A percentile compares a stretch with the other conserved stretches of the same genome.
These are phyloP conservation scores for Hydropsyche betteni DNA, from an alignment of 2,888 invertebrate genomes.

Conservation along the genomic window DNA sequence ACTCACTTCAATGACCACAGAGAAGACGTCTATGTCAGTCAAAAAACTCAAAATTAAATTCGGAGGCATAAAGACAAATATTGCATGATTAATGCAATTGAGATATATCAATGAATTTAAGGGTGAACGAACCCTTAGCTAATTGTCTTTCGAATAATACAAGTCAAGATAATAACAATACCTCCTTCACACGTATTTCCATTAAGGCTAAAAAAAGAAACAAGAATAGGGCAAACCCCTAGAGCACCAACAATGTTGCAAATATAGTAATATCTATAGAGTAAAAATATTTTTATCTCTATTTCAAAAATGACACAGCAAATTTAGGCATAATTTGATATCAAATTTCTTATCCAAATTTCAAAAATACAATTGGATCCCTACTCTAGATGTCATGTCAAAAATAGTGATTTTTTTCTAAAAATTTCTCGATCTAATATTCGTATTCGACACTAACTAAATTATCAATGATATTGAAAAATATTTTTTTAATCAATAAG, in stretches of 20 bases:
- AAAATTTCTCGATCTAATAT: conserved; percentile 45
- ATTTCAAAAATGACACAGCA: conserved; percentile 38
- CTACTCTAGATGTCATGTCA: conserved; percentile 52
- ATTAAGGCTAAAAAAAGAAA: conserved; percentile 28
- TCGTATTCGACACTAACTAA: conserved; percentile 42
- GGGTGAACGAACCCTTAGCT: no score
- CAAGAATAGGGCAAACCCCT: conserved; percentile 25
- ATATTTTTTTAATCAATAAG: conserved; percentile 41
- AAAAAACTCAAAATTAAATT: no score
- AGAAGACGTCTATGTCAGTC: no score
- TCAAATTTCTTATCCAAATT: conserved; percentile 36
- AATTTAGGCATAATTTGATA: conserved; percentile 39
- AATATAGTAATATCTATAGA: conserved; percentile 42
- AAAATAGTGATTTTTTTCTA: conserved; percentile 50
- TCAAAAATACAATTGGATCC: conserved; percentile 49
- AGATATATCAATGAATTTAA: no score
- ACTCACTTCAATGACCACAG: no score
- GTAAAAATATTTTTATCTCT: conserved; percentile 43
- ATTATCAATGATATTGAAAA: conserved; percentile 29
- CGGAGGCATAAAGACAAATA: no score
- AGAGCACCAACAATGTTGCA: conserved; percentile 52
- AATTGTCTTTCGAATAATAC: no score
- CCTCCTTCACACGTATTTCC: conserved; percentile 34
- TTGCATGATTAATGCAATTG: no score
- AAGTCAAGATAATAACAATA: no score